Evolutionary conservation across 2,888 invertebrate species (phyloP), one percentile per base, ranked within the genome.

Genomic region (Lasioglossum pauxillum): DNA sequence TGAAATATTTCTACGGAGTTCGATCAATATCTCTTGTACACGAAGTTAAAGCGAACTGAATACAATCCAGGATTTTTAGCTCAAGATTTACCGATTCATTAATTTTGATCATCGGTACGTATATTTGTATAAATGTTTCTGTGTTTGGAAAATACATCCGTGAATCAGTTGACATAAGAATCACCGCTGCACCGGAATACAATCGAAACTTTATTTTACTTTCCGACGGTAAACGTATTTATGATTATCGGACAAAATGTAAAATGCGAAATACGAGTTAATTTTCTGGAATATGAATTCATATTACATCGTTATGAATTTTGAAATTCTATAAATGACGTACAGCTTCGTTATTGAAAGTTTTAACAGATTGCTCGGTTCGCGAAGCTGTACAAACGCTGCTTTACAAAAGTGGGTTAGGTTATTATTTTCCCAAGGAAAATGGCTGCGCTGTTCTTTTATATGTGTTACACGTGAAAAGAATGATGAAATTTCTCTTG

Each of bases 161-260:
- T 16, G 27, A 31, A 16, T 27, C 31, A 19, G 64, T 64, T 31
- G 31, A 31, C 3, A n/a, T 57, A 57, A 57, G 31, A 64, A 64
- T 64, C 16, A 64, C 31, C 7, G 14, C 5, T 16, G 31, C 31
- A 64, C 14, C 64, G n/a, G n/a, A 57, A 57, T 57, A 12, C n/a
- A 57, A 57, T n/a, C 57, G 57, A 57, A 57, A 57, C n/a, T n/a
- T 57, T n/a, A 57, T 57, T 57, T 57, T n/a, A 57, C n/a, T 12
- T 57, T n/a, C 5, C 35, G 19, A 67, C 23, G 67, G 14, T 67
- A 67, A 31, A 35, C 16, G 16, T 31, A 67, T 19, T 31, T 35
- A 67, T 14, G 19, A 67, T 67, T 31, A 31, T 38, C 38, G 69
- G 10, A 0, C 23, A 23, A 19, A 10, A 23, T 35, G 12, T 23